Evolutionary conservation across 2,113 vertebrate species (phyloP).

Genomic region (Pygoscelis adeliae): DNA sequence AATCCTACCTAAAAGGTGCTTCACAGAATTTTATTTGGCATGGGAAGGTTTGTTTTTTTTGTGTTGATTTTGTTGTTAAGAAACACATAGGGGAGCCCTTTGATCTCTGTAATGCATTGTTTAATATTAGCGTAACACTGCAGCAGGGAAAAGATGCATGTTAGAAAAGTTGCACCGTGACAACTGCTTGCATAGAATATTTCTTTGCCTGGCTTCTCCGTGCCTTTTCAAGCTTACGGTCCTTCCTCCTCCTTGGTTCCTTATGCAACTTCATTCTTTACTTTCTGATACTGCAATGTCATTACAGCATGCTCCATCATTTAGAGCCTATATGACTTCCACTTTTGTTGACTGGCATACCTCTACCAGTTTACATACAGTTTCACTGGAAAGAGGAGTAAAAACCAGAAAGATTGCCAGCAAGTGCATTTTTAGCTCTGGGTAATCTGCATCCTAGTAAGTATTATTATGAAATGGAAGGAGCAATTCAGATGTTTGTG

Average conservation of each 20-base stretch:
- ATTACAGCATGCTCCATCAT: neutral
- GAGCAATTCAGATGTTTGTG: neutral
- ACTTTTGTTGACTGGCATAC: neutral
- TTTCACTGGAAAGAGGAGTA: neutral
- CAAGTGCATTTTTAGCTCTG: neutral
- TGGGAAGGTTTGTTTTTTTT: accelerated
- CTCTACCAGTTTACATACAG: neutral
- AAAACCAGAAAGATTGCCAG: neutral
- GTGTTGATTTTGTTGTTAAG: neutral
- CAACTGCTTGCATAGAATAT: neutral
- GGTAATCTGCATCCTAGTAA: neutral
- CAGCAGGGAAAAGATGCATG: neutral
- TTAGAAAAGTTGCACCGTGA: neutral
- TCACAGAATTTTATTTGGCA: neutral
- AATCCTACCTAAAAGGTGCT: neutral
- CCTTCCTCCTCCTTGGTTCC: neutral
- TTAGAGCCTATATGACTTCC: neutral
- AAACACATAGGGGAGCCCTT: neutral
- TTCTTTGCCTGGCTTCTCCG: neutral
- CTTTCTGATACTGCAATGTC: neutral
- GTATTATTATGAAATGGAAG: neutral
- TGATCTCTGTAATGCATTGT: neutral
- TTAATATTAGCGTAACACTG: neutral
- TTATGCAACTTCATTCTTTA: neutral
- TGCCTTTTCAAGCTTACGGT: neutral